These are phyloP conservation scores for Drosophila tsacasi DNA, from an alignment of 1,140 invertebrate genomes.

Conservation along the genomic window DNA sequence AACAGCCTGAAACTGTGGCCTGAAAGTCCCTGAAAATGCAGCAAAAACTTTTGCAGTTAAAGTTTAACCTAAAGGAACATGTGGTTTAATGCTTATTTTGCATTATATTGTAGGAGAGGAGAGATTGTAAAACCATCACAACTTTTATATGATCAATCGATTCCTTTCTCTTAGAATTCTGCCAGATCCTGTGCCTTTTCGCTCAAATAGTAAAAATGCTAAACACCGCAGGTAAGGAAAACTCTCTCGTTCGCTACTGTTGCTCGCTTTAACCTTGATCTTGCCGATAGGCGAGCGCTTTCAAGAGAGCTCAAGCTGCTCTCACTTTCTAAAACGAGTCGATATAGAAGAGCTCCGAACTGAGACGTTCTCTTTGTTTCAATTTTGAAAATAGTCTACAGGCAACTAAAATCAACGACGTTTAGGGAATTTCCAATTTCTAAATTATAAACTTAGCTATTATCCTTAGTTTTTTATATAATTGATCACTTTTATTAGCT, in stretches of 20 bases:
- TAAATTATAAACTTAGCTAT: no score
- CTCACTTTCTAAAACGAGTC: not conserved
- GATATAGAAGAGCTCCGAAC: not conserved
- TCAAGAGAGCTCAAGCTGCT: not conserved
- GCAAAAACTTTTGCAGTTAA: not conserved
- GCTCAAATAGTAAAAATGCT: no score
- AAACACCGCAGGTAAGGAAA: no score
- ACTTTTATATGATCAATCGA: not conserved
- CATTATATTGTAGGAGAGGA: not conserved
- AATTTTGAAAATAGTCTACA: not conserved
- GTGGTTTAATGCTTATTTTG: no score
- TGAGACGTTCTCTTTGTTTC: not conserved
- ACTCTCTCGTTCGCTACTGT: not conserved
- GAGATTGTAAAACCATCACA: not conserved
- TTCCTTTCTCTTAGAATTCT: no score
- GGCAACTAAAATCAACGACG: no score
- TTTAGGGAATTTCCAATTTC: no score
- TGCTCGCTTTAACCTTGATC: not conserved
- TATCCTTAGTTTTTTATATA: no score
- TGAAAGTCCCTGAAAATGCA: not conserved
- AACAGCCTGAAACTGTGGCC: constrained; percentile 23
- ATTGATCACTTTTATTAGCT: no score
- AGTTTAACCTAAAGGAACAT: not conserved
- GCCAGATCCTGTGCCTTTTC: no score
- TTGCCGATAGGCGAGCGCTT: not conserved